Evolutionary conservation across 2,113 vertebrate species (phyloP).

Genomic region (Piprites chloris): DNA sequence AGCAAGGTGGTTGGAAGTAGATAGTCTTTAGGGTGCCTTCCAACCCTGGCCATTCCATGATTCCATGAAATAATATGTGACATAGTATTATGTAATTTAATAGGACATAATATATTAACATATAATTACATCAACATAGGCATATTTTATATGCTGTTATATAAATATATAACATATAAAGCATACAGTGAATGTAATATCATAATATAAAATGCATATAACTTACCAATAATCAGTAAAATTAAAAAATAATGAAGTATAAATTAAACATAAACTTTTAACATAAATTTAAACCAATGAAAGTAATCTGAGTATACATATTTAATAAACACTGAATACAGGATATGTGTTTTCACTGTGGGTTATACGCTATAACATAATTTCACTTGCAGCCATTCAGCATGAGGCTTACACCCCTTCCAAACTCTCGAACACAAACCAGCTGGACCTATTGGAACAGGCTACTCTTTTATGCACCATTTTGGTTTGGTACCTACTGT

Average conservation of each 20-base stretch:
- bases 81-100: neutral
- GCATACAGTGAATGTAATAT: neutral
- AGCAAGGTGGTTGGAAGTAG: fast-evolving
- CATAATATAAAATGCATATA: neutral
- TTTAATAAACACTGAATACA: neutral
- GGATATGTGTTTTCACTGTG: neutral
- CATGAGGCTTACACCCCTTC: neutral
- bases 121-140: neutral
- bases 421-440: neutral
- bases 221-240: neutral
- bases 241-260: neutral
- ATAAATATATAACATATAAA: neutral
- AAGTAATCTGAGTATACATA: neutral
- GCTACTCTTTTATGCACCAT: neutral
- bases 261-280: neutral
- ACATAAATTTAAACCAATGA: neutral
- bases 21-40: neutral
- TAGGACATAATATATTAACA: neutral
- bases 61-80: neutral
- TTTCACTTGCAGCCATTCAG: neutral
- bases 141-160: neutral
- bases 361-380: neutral
- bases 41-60: neutral
- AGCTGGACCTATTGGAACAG: neutral
- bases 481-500: neutral